A percentile compares a stretch with the other conserved stretches of the same genome.
These are phyloP conservation scores for Parauchenoglanis punctatus DNA, from an alignment of 2,797 vertebrate genomes.

Conservation along the genomic window DNA sequence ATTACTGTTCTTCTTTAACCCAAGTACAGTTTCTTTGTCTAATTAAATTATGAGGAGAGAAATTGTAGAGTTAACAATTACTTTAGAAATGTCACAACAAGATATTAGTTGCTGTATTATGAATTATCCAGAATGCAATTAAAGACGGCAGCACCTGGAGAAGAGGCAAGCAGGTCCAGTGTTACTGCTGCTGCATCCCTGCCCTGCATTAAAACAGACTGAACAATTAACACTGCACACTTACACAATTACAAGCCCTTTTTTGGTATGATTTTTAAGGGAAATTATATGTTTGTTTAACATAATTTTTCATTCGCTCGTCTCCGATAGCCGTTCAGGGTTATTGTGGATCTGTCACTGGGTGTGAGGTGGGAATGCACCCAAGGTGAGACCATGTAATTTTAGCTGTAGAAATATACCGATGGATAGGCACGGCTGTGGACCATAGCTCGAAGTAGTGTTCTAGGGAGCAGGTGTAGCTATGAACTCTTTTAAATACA, in stretches of 20 bases:
- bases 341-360: not conserved
- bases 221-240: conserved; percentile 57
- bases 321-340: not conserved
- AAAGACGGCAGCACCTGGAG: conserved; percentile 54
- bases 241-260: conserved; percentile 46
- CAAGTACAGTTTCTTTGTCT: conserved; percentile 31
- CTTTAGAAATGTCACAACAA: conserved; percentile 61
- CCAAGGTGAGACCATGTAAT: not conserved
- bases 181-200: conserved; percentile 43
- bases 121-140: conserved; percentile 59
- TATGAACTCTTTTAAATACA: not conserved
- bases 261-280: conserved; percentile 25
- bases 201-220: conserved; percentile 57
- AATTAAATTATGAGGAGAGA: conserved; percentile 60
- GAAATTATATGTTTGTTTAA: conserved; percentile 22
- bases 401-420: not conserved
- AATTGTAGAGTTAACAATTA: conserved; percentile 57
- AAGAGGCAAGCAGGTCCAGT: conserved; percentile 47
- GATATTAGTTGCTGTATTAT: conserved; percentile 46
- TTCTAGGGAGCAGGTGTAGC: not conserved
- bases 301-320: conserved; percentile 9
- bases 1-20: conserved; percentile 40
- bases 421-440: not conserved
- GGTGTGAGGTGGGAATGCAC: not conserved
- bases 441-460: not conserved